Evolutionary conservation across 2,113 vertebrate genomes (phyloP).

Genomic region (Lynx canadensis): DNA sequence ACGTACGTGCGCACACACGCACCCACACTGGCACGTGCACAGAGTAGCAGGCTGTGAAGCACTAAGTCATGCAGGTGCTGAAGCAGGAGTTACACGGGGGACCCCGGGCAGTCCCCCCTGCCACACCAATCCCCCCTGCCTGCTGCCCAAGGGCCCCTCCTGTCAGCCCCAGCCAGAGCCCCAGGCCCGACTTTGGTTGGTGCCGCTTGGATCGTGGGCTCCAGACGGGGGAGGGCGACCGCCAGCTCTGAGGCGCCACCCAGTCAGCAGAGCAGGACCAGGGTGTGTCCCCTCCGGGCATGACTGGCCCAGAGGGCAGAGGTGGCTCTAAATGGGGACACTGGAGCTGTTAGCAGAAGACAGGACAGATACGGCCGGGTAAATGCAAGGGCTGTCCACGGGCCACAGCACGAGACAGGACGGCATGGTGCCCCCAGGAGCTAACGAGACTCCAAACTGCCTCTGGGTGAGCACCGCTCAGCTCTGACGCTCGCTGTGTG

Average conservation of each 20-base stretch:
- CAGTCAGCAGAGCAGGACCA: background rate
- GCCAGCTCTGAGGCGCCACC: background rate
- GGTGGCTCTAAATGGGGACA: background rate
- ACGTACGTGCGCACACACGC: background rate
- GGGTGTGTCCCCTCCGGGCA: background rate
- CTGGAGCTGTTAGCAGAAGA: background rate
- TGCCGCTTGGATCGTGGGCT: background rate
- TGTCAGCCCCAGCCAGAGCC: background rate
- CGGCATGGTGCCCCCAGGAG: background rate
- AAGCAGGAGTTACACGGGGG: background rate
- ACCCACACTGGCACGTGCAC: fast-evolving
- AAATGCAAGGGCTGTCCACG: background rate
- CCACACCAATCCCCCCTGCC: background rate
- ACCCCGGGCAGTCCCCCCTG: background rate
- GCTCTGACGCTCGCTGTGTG: background rate
- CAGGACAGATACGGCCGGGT: background rate
- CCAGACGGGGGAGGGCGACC: background rate
- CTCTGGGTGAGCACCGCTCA: background rate
- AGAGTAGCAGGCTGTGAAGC: background rate
- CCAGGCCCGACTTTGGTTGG: background rate
- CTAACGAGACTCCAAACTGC: background rate
- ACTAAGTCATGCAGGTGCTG: background rate
- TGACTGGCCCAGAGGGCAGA: background rate
- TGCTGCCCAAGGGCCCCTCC: background rate
- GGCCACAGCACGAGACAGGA: background rate